Percentiles rank a stretch among this genome's conserved stretches.
Conservation (phyloP, 2,888 invertebrate species). For the Erynnis tages region DNA sequence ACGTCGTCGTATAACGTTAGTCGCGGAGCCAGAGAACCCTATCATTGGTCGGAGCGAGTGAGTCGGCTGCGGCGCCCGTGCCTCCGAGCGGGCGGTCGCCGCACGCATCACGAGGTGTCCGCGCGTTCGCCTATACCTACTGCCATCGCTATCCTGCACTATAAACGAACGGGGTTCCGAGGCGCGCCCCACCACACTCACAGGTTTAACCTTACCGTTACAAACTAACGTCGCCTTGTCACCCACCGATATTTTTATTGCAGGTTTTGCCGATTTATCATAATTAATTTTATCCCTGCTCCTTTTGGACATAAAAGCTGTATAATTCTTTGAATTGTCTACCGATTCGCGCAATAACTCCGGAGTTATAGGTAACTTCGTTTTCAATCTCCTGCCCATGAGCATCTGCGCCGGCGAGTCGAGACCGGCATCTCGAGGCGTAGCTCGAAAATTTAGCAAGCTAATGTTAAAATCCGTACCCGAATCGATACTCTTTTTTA, state of each 20-base stretch:
- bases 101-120: neutral
- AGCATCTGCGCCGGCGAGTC: slow-evolving; percentile 25
- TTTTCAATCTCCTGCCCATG: slow-evolving; percentile 14
- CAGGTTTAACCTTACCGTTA: neutral
- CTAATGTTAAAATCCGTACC: slow-evolving; percentile 15
- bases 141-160: neutral
- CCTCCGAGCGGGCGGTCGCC: neutral
- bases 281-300: neutral
- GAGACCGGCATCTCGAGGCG: slow-evolving; percentile 21
- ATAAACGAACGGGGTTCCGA: slow-evolving; percentile 9
- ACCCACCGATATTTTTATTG: too few relatives aligned
- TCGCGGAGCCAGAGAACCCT: neutral
- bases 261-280: slow-evolving; percentile 1
- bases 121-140: neutral
- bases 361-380: slow-evolving; percentile 5
- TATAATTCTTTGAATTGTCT: slow-evolving; percentile 18
- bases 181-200: neutral
- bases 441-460: slow-evolving; percentile 24
- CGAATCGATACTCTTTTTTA: slow-evolving; percentile 20
- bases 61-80: neutral
- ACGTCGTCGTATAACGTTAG: neutral
- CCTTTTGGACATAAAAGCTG: slow-evolving; percentile 2
- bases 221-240: neutral
- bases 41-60: neutral
- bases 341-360: slow-evolving; percentile 13